A percentile compares a stretch with the other conserved stretches of the same genome.
Evolutionary conservation across 2,797 vertebrate species (phyloP).

Genomic region (Rhynchonycteris naso): DNA sequence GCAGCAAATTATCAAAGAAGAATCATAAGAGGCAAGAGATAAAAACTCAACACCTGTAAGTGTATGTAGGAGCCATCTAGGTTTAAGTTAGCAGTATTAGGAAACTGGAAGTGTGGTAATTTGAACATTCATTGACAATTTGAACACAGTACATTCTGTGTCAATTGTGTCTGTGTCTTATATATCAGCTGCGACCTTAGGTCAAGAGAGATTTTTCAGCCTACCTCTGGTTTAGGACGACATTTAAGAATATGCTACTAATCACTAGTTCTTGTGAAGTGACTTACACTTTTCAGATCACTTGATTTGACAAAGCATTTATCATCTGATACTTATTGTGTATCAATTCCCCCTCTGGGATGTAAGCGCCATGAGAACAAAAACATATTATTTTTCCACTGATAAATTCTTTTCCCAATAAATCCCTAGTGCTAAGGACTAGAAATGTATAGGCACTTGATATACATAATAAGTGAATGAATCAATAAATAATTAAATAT

Average conservation of each 20-base stretch:
- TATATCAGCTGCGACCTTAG: neutral
- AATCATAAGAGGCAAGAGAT: neutral
- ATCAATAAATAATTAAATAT: slow-evolving; percentile 10
- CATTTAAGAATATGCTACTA: neutral
- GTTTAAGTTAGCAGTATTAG: neutral
- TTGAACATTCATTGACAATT: neutral
- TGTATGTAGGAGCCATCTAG: neutral
- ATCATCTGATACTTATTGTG: neutral
- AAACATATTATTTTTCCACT: neutral
- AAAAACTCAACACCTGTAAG: neutral
- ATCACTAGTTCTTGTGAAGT: neutral
- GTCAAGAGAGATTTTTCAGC: neutral
- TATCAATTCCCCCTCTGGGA: neutral
- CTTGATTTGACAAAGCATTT: neutral
- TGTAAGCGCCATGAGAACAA: neutral
- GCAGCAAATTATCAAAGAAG: neutral
- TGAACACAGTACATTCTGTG: neutral
- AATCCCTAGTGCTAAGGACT: neutral
- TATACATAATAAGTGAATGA: slow-evolving; percentile 28
- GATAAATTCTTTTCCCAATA: neutral
- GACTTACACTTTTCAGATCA: neutral
- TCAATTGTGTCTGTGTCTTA: neutral
- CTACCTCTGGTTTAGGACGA: neutral
- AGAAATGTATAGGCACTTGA: neutral
- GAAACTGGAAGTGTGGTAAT: neutral